These are phyloP conservation scores for Leucopsar rothschildi DNA, from an alignment of 2,113 vertebrate genomes.

Conservation along the genomic window DNA sequence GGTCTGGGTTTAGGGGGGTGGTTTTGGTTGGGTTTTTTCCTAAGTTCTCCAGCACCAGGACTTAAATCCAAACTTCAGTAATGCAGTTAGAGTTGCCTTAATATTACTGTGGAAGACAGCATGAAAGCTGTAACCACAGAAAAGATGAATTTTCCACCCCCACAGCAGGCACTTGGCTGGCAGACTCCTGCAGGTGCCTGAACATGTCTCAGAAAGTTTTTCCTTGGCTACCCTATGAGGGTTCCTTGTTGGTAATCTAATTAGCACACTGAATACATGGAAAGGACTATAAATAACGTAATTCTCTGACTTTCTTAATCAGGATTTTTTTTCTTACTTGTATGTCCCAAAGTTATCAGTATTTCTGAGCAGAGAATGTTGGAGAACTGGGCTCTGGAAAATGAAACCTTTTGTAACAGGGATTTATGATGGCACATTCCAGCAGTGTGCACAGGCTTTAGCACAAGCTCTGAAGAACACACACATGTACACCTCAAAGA, in stretches of 20 bases:
- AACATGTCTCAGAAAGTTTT: background rate
- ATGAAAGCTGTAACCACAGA: background rate
- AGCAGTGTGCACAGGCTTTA: background rate
- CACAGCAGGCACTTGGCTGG: background rate
- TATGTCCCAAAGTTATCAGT: background rate
- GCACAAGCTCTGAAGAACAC: background rate
- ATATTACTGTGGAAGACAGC: background rate
- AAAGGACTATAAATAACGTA: background rate
- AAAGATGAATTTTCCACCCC: conserved; percentile 12
- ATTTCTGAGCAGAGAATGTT: background rate
- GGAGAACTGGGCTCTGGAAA: background rate
- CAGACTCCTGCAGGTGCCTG: conserved; percentile 26
- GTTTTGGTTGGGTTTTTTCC: background rate
- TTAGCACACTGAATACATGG: background rate
- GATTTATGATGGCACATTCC: background rate
- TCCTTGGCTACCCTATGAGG: background rate
- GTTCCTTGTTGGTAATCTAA: background rate
- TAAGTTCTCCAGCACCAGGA: background rate
- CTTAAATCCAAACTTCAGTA: background rate
- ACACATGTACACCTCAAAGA: background rate
- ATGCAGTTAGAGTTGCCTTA: background rate
- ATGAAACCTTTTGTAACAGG: background rate
- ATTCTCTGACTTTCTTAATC: background rate
- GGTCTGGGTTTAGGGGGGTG: background rate
- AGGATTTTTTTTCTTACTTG: background rate